phyloP scores from a whole-genome alignment of 2,113 vertebrate genomes.

The Crotalus tigris region DNA sequence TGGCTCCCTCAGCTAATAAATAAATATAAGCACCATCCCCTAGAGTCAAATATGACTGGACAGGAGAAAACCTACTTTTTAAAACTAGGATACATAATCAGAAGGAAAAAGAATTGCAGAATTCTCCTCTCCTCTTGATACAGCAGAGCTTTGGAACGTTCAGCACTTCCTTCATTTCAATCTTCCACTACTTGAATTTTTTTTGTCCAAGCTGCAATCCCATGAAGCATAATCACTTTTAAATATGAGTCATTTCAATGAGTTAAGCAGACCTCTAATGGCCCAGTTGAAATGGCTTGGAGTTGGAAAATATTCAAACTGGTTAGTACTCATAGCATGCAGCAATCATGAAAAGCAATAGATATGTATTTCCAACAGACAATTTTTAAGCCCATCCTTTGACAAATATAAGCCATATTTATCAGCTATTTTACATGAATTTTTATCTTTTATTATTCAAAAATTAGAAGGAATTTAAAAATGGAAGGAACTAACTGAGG shows the following conservation, averaged over 20 bases:
- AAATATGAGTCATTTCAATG: not conserved
- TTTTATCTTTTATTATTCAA: not conserved
- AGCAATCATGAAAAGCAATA: not conserved
- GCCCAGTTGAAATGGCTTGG: not conserved
- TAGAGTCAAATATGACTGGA: not conserved
- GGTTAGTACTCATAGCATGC: not conserved
- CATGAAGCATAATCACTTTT: not conserved
- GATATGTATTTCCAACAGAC: not conserved
- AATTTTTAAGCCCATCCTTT: not conserved
- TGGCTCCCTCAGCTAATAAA: not conserved
- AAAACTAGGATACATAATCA: not conserved
- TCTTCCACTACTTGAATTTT: not conserved
- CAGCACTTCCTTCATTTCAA: not conserved
- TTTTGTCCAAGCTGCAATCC: not conserved
- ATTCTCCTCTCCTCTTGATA: not conserved
- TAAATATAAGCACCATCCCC: not conserved
- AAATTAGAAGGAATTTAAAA: not conserved
- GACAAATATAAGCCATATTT: not conserved
- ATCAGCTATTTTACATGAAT: not conserved
- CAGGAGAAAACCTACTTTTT: not conserved
- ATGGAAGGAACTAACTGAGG: slow-evolving; percentile 32
- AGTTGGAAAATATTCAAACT: not conserved
- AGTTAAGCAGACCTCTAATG: not conserved
- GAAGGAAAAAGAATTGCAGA: not conserved
- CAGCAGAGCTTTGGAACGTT: not conserved